phyloP scores from a whole-genome alignment of 2,797 vertebrate species.

The Florisuga fusca region DNA sequence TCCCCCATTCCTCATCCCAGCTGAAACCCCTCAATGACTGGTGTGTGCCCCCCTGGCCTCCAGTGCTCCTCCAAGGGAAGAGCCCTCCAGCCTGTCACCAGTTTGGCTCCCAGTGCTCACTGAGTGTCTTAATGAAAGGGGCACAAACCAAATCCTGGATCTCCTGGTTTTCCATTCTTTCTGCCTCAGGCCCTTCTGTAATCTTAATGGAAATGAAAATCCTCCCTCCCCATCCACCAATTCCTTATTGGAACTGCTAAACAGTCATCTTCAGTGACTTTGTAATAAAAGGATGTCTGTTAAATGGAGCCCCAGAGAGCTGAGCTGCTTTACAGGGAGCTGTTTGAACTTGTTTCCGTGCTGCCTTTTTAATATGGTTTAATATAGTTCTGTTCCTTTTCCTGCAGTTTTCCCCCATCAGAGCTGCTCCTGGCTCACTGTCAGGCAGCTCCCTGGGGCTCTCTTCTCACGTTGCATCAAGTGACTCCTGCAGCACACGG shows the following conservation, averaged over 20 bases:
- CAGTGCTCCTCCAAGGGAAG: not conserved
- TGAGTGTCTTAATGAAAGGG: accelerated
- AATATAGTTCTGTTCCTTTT: not conserved
- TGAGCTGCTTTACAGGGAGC: slow-evolving; percentile 42
- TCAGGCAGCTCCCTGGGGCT: not conserved
- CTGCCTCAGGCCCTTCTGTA: not conserved
- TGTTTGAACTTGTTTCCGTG: slow-evolving; percentile 27
- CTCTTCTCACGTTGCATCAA: not conserved
- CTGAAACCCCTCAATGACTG: not conserved
- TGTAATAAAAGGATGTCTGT: slow-evolving; percentile 58
- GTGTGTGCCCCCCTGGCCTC: not conserved
- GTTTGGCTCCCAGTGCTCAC: not conserved
- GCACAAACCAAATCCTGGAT: not conserved
- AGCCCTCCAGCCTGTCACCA: too few species aligned
- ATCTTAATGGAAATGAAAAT: not conserved
- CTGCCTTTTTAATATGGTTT: slow-evolving; percentile 52
- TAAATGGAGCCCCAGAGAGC: slow-evolving; percentile 50
- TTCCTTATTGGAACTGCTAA: slow-evolving; percentile 46
- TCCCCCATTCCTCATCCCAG: accelerated
- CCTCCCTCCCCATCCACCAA: not conserved
- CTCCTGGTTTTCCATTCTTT: not conserved
- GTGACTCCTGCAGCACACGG: not conserved
- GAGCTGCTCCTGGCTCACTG: not conserved
- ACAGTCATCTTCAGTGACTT: slow-evolving; percentile 26
- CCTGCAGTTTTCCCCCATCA: slow-evolving; percentile 14